Conservation (phyloP, 2,888 invertebrate species). For the Clistopyga incitator region DNA sequence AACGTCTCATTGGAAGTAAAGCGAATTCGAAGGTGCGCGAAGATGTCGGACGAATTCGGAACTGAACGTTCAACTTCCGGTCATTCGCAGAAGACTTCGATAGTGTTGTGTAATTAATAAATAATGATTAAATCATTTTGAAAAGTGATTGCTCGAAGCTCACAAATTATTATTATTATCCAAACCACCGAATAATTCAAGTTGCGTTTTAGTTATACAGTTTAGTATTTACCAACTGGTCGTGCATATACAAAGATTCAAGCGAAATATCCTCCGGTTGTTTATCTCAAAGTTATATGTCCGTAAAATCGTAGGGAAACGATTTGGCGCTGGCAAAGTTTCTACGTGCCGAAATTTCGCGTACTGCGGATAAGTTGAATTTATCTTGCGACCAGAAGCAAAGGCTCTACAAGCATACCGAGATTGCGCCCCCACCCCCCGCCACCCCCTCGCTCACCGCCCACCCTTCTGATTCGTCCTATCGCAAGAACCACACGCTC, state of each 20-base stretch:
- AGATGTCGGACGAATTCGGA: too few species aligned
- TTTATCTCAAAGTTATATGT: conserved; percentile 55
- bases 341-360: conserved; percentile 62
- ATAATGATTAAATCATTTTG: not conserved
- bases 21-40: not conserved
- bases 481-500: conserved; percentile 34
- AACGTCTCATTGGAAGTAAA: not conserved
- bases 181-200: not conserved
- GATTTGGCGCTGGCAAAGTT: conserved; percentile 60
- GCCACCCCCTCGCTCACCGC: too few species aligned
- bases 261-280: conserved; percentile 32
- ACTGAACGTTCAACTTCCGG: not conserved
- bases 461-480: conserved; percentile 26
- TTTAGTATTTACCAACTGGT: conserved; percentile 1
- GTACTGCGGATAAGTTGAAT: conserved; percentile 60
- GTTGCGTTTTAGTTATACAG: not conserved
- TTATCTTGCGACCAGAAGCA: conserved; percentile 55
- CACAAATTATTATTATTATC: not conserved
- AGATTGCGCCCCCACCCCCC: conserved; percentile 3
- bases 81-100: not conserved
- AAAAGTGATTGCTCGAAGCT: not conserved
- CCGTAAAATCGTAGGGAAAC: conserved; percentile 45
- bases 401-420: conserved; percentile 44
- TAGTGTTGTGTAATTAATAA: not conserved
- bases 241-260: not conserved